phyloP scores from a whole-genome alignment of 2,888 invertebrate genomes.

The Aricia artaxerxes region DNA sequence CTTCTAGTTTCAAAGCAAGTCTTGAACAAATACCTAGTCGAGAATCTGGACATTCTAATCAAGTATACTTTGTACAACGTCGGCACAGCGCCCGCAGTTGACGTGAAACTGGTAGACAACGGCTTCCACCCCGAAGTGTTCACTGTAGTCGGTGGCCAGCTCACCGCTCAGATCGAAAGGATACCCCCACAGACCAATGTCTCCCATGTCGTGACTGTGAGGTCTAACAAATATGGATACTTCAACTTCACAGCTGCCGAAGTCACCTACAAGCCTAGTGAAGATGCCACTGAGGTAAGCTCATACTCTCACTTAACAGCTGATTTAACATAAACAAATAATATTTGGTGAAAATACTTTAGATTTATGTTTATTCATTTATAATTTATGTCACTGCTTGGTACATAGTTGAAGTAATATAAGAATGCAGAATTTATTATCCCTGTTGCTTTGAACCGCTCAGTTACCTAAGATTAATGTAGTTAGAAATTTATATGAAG shows the following conservation, averaged over 20 bases:
- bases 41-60: slow-evolving; percentile 96
- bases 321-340: background rate
- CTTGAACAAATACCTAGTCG: slow-evolving; percentile 96
- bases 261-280: slow-evolving; percentile 91
- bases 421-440: background rate
- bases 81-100: slow-evolving; percentile 93
- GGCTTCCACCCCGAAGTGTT: slow-evolving; percentile 97
- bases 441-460: background rate
- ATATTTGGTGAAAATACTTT: too few relatives aligned
- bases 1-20: slow-evolving; percentile 96
- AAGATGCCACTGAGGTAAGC: slow-evolving; percentile 88
- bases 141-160: slow-evolving; percentile 92
- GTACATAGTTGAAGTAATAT: background rate
- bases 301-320: slow-evolving; percentile 10
- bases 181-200: slow-evolving; percentile 96
- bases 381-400: background rate
- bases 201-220: slow-evolving; percentile 94
- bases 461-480: too few relatives aligned
- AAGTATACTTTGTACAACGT: slow-evolving; percentile 97
- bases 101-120: slow-evolving; percentile 92
- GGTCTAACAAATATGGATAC: slow-evolving; percentile 94
- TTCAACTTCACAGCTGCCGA: slow-evolving; percentile 99
- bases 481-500: too few relatives aligned
- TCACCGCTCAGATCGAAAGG: slow-evolving; percentile 90
- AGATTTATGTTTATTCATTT: too few relatives aligned